A percentile compares a stretch with the other conserved stretches of the same genome.
These are phyloP conservation scores for Plectropomus leopardus DNA, from an alignment of 2,113 vertebrate species.

Conservation along the genomic window DNA sequence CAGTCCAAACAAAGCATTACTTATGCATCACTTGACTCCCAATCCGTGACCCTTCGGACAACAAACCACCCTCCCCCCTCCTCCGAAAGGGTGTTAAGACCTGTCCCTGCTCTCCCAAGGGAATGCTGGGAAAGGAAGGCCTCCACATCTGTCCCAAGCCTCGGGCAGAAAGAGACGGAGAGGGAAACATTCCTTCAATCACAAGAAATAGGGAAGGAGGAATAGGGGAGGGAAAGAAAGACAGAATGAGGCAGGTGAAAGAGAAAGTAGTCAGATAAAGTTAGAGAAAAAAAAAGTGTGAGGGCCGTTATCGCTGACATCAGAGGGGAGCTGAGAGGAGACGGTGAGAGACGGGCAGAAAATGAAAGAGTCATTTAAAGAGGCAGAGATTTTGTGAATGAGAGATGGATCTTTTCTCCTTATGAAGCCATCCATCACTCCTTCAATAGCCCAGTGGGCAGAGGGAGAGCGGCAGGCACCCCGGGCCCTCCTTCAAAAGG, in stretches of 20 bases:
- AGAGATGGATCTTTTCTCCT: constrained; percentile 76
- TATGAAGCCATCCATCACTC: constrained; percentile 87
- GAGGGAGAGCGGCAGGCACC: constrained; percentile 77
- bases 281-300: background rate
- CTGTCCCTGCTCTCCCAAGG: constrained; percentile 79
- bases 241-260: constrained; percentile 1
- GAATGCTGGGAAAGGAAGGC: constrained; percentile 85
- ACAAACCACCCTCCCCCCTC: constrained; percentile 56
- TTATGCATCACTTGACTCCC: constrained; percentile 78
- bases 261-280: background rate
- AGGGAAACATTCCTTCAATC: constrained; percentile 74
- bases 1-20: constrained; percentile 77
- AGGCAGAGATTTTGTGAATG: constrained; percentile 52
- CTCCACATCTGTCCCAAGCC: constrained; percentile 84
- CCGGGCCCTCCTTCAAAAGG: constrained; percentile 74
- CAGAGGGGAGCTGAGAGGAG: background rate
- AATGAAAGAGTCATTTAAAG: constrained; percentile 25
- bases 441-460: constrained; percentile 79
- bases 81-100: constrained; percentile 77
- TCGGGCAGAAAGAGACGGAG: constrained; percentile 57
- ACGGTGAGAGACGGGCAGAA: background rate
- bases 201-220: too few relatives aligned
- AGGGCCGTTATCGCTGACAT: background rate
- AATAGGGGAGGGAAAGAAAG: background rate
- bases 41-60: constrained; percentile 73